Evolutionary conservation across 2,797 vertebrate genomes (phyloP).

Genomic region (Gobionotothen gibberifrons): DNA sequence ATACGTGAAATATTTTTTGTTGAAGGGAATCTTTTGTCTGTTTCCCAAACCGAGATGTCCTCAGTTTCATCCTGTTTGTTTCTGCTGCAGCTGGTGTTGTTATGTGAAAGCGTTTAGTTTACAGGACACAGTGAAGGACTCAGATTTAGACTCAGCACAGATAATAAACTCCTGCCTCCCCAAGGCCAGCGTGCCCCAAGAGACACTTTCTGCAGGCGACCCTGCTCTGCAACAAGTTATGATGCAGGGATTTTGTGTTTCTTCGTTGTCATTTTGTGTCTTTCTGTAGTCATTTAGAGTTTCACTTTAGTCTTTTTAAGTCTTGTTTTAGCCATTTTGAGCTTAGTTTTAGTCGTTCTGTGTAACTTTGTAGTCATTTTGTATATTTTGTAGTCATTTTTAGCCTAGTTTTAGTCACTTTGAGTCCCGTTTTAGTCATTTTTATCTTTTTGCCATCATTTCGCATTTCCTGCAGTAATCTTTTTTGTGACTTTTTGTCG

Average conservation of each 20-base stretch:
- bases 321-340: too few relatives aligned
- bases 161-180: slow-evolving; percentile 31
- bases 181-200: slow-evolving; percentile 8
- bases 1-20: too few relatives aligned
- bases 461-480: too few relatives aligned
- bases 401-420: too few relatives aligned
- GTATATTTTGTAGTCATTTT: too few relatives aligned
- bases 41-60: slow-evolving; percentile 31
- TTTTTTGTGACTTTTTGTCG: too few relatives aligned
- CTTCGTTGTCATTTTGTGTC: too few relatives aligned
- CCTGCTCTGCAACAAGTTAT: background rate
- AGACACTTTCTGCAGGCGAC: slow-evolving; percentile 13
- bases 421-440: too few relatives aligned
- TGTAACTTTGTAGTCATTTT: too few relatives aligned
- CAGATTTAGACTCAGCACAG: slow-evolving; percentile 26
- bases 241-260: background rate
- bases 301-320: too few relatives aligned
- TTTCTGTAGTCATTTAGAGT: too few relatives aligned
- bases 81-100: slow-evolving; percentile 4
- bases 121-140: slow-evolving; percentile 48
- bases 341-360: accelerated
- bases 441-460: too few relatives aligned
- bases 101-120: slow-evolving; percentile 16
- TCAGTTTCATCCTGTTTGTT: slow-evolving; percentile 46
- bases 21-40: background rate